Percentiles rank a stretch among this genome's conserved stretches.
phyloP scores from a whole-genome alignment of 1,140 invertebrate genomes.

The Cydia amplana region DNA sequence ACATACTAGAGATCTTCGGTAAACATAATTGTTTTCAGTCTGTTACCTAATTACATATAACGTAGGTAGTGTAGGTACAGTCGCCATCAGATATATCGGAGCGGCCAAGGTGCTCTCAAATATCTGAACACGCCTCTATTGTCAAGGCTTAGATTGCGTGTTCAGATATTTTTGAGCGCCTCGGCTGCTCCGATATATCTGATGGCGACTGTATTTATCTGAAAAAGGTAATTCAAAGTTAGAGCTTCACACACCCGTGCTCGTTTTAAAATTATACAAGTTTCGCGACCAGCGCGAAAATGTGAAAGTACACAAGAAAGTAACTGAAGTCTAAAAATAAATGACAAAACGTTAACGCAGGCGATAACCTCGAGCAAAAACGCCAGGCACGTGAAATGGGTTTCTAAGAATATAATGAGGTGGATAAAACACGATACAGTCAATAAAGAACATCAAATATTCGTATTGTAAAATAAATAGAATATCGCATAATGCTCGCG shows the following conservation, averaged over 20 bases:
- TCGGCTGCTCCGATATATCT: too few species aligned
- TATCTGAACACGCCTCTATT: too few species aligned
- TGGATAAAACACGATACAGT: background rate
- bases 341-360: background rate
- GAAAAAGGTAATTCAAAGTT: background rate
- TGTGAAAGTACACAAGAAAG: conserved; percentile 1
- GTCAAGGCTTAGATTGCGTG: too few species aligned
- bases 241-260: background rate
- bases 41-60: background rate
- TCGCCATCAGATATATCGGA: too few species aligned
- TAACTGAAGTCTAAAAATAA: background rate
- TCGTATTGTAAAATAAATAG: conserved; percentile 23
- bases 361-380: background rate
- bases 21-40: conserved; percentile 2
- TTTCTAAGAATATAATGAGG: background rate
- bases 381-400: background rate
- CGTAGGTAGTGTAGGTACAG: too few species aligned
- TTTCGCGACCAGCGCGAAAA: background rate
- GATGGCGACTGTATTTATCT: background rate
- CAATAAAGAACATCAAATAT: background rate
- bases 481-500: conserved; percentile 38
- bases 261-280: background rate
- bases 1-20: conserved; percentile 1
- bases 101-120: too few species aligned
- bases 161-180: too few species aligned